A percentile compares a stretch with the other conserved stretches of the same genome.
Conservation (phyloP, 2,113 vertebrate species). For the Diglossa brunneiventris region DNA sequence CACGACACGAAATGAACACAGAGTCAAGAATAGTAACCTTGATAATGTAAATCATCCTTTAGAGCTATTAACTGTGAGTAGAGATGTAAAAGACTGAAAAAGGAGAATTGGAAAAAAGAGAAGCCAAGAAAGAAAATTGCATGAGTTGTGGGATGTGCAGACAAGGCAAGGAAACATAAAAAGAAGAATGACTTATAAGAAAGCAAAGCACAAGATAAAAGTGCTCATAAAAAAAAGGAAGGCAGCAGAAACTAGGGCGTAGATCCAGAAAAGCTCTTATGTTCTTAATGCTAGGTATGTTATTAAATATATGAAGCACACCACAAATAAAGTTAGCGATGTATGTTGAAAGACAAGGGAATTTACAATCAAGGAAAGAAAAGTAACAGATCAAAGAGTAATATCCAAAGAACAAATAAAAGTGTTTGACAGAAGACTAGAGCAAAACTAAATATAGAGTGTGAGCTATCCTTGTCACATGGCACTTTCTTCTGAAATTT, state of each 20-base stretch:
- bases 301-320: neutral
- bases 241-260: neutral
- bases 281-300: neutral
- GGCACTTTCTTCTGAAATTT: neutral
- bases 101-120: neutral
- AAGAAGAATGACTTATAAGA: neutral
- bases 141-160: neutral
- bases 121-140: neutral
- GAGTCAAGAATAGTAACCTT: neutral
- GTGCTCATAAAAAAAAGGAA: neutral
- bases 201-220: slow-evolving; percentile 5
- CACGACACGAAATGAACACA: neutral
- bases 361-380: neutral
- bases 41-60: neutral
- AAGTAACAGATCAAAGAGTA: neutral
- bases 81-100: neutral
- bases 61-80: neutral
- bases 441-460: neutral
- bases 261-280: slow-evolving; percentile 51
- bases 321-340: neutral
- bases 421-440: neutral
- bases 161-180: slow-evolving; percentile 5
- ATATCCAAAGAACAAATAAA: neutral
- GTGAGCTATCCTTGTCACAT: neutral
- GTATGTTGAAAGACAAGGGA: neutral